Evolutionary conservation across 2,113 vertebrate species (phyloP), one percentile per base, ranked within the genome.

Genomic region (Pachypanchax playfairii): DNA sequence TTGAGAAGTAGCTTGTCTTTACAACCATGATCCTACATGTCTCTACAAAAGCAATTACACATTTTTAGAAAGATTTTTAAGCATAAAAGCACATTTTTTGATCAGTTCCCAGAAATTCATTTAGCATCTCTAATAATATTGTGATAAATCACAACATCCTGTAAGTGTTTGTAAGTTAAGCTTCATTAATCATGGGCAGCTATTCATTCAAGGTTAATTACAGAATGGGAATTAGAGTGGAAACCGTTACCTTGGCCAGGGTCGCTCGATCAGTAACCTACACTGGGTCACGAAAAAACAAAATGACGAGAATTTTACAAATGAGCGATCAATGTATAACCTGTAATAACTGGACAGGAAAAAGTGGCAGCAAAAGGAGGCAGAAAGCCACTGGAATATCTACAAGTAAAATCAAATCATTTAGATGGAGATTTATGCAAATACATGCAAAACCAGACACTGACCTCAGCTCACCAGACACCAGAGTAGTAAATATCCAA

Each of bases 341-440:
- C 6, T 60, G 49, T 60, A 52, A 65, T 74, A 64, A 78, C 4
- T 31, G 36, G 61, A 73, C 25, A 56, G 31, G 41, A 73, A 56
- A 53, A 35, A n/a, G 64, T 25, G 48, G 46, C 64, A 42, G 35
- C 17, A 38, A 52, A 69, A 41, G 4, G 31, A 61, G 33, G 31
- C 66, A 73, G 26, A 47, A 60, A 79, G 62, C 55, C 74, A 66
- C 55, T 71, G 63, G 49, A 82, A 85, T 76, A 67, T 82, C 35
- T 73, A 64, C 64, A 73, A 72, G 50, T 59, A 65, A 68, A 80
- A 62, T 73, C 39, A 36, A 50, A 58, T 80, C 24, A 82, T 89
- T 88, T 76, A 29, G 11, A 90, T 91, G 85, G 53, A 89, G 81
- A 91, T 87, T 36, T 82, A 91, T 91, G 87, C 81, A 88, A 85